Conservation (phyloP, 2,797 vertebrate genomes). For the Onychomys leucogaster region DNA sequence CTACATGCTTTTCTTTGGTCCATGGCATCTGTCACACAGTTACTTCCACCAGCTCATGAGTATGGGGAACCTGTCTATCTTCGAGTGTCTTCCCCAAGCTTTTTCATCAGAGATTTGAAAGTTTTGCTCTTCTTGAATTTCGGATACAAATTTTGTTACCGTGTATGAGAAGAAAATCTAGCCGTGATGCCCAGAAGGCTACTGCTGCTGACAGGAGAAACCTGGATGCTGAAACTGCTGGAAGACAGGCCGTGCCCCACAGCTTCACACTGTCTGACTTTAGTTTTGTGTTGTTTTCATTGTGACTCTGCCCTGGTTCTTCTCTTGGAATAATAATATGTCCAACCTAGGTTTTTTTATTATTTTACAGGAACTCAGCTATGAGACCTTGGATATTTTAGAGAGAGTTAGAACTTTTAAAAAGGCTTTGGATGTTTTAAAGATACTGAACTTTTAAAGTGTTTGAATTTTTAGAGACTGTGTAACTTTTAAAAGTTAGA, state of each 20-base stretch:
- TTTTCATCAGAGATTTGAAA: neutral
- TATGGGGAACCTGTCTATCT: neutral
- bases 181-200: neutral
- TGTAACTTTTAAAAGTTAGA: neutral
- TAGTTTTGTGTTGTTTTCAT: too few relatives aligned
- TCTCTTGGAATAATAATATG: neutral
- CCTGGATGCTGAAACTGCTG: neutral
- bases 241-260: neutral
- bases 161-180: constrained; percentile 16
- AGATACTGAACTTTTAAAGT: neutral
- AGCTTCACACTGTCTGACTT: neutral
- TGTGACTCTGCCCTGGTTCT: neutral
- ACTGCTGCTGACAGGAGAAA: neutral
- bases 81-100: neutral
- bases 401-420: neutral
- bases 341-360: neutral
- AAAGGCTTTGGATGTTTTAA: neutral
- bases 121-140: neutral
- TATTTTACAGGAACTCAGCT: neutral
- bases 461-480: neutral
- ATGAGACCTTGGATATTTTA: neutral
- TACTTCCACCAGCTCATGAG: neutral
- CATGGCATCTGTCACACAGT: too few relatives aligned
- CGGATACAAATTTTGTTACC: neutral
- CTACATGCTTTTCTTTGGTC: neutral